Evolutionary conservation across 2,797 vertebrate species (phyloP).

Genomic region (Tragopan temminckii): DNA sequence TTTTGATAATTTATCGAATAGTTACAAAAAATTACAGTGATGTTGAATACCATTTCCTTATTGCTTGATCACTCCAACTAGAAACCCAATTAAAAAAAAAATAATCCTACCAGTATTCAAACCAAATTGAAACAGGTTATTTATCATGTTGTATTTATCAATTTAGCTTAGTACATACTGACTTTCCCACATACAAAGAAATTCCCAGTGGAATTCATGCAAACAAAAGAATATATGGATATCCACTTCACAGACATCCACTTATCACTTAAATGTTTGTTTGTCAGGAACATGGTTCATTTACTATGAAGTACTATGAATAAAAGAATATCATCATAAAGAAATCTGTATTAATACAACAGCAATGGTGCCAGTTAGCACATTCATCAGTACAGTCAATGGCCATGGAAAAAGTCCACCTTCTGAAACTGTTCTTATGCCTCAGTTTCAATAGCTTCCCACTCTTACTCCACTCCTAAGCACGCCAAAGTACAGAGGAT

Average conservation of each 20-base stretch:
- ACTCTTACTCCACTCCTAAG: constrained; percentile 4
- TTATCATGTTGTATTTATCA: neutral
- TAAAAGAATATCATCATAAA: neutral
- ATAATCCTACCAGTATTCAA: neutral
- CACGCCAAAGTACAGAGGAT: neutral
- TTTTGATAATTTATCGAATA: neutral
- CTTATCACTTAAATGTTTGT: neutral
- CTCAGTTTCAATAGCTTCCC: constrained; percentile 24
- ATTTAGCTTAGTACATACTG: neutral
- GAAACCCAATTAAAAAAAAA: neutral
- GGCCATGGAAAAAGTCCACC: neutral
- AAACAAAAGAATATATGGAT: neutral
- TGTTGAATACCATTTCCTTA: neutral
- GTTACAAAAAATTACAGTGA: neutral
- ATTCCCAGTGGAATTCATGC: neutral
- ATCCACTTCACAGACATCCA: neutral
- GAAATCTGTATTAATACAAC: neutral
- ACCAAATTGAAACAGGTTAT: neutral
- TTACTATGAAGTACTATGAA: neutral
- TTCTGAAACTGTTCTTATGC: neutral
- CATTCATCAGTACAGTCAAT: neutral
- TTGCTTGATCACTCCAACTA: neutral
- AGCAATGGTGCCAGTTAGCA: neutral
- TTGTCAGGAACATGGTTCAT: neutral
- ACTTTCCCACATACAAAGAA: neutral